Conservation (phyloP, 2,797 vertebrate species). For the Morelia viridis region DNA sequence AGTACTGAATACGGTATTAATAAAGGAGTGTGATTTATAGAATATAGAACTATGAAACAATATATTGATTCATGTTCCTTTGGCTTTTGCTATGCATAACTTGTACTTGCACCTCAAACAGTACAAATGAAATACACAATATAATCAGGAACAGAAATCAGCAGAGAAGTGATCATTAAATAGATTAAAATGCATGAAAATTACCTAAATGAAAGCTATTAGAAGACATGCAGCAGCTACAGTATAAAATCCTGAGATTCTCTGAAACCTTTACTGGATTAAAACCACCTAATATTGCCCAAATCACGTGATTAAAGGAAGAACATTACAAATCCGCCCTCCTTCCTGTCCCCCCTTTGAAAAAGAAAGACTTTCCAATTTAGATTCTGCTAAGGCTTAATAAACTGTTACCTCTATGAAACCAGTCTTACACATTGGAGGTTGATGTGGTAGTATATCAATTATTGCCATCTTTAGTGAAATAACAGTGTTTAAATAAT, state of each 20-base stretch:
- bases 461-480: constrained; percentile 75
- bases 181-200: constrained; percentile 77
- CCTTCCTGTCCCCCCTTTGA: constrained; percentile 19
- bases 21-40: constrained; percentile 52
- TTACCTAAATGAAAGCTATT: constrained; percentile 74
- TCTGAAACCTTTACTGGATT: constrained; percentile 72
- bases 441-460: constrained; percentile 78
- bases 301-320: constrained; percentile 69
- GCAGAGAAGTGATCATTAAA: constrained; percentile 72
- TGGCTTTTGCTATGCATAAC: constrained; percentile 8
- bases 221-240: constrained; percentile 76
- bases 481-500: constrained; percentile 78
- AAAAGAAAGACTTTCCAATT: constrained; percentile 56
- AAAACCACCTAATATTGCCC: constrained; percentile 66
- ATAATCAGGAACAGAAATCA: constrained; percentile 66
- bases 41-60: constrained; percentile 49
- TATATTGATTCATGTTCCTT: constrained; percentile 50
- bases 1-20: constrained; percentile 30
- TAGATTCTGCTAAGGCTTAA: constrained; percentile 69
- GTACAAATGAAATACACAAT: constrained; percentile 55
- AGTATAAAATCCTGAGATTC: constrained; percentile 66
- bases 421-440: constrained; percentile 62
- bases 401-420: constrained; percentile 74
- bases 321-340: constrained; percentile 51
- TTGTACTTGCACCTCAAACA: constrained; percentile 47